A percentile compares a stretch with the other conserved stretches of the same genome.
Evolutionary conservation across 2,113 vertebrate genomes (phyloP).

Genomic region (Myodes glareolus): DNA sequence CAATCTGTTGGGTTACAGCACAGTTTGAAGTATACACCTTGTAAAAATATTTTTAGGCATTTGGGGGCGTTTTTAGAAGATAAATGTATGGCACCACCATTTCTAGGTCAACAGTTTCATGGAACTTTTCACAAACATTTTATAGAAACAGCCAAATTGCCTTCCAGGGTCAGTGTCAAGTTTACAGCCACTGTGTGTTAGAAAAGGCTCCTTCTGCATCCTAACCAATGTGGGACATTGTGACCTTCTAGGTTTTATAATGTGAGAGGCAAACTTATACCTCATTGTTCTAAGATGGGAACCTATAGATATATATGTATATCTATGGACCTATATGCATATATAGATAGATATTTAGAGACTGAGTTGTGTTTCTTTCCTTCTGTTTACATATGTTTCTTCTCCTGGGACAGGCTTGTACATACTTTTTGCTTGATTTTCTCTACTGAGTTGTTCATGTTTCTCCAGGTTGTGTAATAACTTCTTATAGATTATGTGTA

Average conservation of each 20-base stretch:
- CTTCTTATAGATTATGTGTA: background rate
- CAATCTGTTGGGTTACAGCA: conserved; percentile 27
- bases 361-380: background rate
- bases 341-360: background rate
- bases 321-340: background rate
- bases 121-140: conserved; percentile 55
- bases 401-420: background rate
- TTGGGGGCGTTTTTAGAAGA: conserved; percentile 53
- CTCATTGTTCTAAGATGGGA: conserved; percentile 9
- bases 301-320: background rate
- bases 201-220: background rate
- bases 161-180: background rate
- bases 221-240: background rate
- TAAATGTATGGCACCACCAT: background rate
- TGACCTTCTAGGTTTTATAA: background rate
- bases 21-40: conserved; percentile 2
- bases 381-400: background rate
- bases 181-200: background rate
- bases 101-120: conserved; percentile 62
- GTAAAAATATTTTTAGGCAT: conserved; percentile 51
- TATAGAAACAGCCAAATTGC: conserved; percentile 27
- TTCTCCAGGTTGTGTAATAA: background rate
- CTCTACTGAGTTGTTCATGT: background rate
- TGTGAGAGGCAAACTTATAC: background rate
- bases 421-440: background rate